These are phyloP conservation scores for Sycophila texana DNA, from an alignment of 2,888 invertebrate genomes.

Conservation along the genomic window DNA sequence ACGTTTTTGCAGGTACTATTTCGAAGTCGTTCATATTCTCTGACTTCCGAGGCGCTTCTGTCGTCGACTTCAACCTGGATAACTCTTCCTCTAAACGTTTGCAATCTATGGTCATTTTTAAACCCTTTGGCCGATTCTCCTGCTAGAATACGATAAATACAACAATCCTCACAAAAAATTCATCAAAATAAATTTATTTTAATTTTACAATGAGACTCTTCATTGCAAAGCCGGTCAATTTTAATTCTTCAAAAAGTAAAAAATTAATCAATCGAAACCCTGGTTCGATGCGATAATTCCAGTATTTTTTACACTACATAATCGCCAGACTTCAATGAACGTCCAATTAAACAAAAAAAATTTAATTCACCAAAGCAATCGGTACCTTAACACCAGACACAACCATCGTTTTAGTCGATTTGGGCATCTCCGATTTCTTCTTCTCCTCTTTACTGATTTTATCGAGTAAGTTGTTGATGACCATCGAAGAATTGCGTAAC, in stretches of 20 bases:
- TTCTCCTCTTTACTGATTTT: slow-evolving; percentile 27
- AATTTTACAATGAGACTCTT: too few relatives aligned
- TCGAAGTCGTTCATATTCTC: slow-evolving; percentile 3
- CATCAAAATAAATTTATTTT: background rate
- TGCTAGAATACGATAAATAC: slow-evolving; percentile 8
- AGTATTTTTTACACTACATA: too few relatives aligned
- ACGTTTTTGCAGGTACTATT: background rate
- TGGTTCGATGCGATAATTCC: too few relatives aligned
- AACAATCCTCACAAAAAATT: background rate
- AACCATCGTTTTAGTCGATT: background rate
- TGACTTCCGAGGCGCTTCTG: background rate
- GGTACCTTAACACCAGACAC: slow-evolving; percentile 30
- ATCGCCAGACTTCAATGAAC: too few relatives aligned
- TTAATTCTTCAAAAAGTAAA: too few relatives aligned
- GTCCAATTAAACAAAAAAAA: too few relatives aligned
- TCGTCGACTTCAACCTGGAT: background rate
- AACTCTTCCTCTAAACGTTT: slow-evolving; percentile 19
- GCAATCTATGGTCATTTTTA: background rate
- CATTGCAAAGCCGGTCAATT: too few relatives aligned
- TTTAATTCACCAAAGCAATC: background rate
- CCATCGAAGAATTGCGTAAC: slow-evolving; percentile 39
- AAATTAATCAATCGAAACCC: too few relatives aligned
- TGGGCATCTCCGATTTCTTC: background rate
- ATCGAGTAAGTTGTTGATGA: slow-evolving; percentile 40
- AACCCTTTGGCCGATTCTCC: background rate